Conservation (phyloP, 2,888 invertebrate genomes). For the Diabrotica balteata region DNA sequence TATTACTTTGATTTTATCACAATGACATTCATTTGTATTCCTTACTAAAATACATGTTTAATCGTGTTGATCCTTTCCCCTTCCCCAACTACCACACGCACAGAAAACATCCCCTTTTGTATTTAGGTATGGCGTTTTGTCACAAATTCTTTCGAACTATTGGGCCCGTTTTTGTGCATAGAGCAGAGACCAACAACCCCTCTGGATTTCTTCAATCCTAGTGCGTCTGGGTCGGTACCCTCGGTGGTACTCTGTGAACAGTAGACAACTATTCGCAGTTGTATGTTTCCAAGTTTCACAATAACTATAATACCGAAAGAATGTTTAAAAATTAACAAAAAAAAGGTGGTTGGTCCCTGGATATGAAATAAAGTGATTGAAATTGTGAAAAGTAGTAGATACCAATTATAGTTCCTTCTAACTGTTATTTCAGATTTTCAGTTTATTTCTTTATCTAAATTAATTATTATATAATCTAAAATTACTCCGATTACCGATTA, state of each 20-base stretch:
- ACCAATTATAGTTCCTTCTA: no score
- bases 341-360: no score
- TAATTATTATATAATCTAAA: no score
- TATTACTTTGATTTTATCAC: no score
- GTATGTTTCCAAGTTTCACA: no score
- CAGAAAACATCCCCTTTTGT: slow-evolving; percentile 9
- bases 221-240: slow-evolving; percentile 10
- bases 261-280: background rate
- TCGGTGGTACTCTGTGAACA: slow-evolving; percentile 6
- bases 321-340: no score
- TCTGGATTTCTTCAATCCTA: slow-evolving; percentile 1
- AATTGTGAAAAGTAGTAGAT: no score
- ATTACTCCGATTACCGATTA: no score
- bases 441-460: no score
- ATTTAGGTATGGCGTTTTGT: slow-evolving; percentile 16
- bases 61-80: background rate
- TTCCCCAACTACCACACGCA: slow-evolving; percentile 1
- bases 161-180: slow-evolving; percentile 18
- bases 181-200: slow-evolving; percentile 7
- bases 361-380: no score
- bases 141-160: slow-evolving; percentile 30
- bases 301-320: no score
- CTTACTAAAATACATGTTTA: background rate
- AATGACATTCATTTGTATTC: background rate
- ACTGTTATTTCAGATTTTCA: no score